Evolutionary conservation across 1,140 invertebrate species (phyloP).

Genomic region (Drosophila teissieri): DNA sequence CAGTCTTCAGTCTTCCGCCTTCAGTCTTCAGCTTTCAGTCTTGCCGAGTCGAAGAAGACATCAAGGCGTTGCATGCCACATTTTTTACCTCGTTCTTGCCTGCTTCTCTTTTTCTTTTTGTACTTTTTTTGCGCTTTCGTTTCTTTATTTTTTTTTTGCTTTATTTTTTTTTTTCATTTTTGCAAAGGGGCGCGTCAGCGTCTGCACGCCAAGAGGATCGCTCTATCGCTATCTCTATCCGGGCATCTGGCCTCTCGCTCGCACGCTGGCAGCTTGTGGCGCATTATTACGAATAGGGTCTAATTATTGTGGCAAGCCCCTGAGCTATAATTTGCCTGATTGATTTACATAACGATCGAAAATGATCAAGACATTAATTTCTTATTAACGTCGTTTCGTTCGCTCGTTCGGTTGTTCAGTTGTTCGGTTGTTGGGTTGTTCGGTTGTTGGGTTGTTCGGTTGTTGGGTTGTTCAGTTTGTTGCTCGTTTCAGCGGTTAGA

Average conservation of each 20-base stretch:
- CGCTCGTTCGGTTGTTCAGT: slow-evolving; percentile 31
- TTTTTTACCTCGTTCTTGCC: slow-evolving; percentile 57
- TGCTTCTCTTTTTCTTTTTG: slow-evolving; percentile 19
- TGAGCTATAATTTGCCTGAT: slow-evolving; percentile 85
- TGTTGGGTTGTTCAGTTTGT: slow-evolving; percentile 21
- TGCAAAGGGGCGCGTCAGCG: slow-evolving; percentile 73
- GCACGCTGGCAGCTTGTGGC: slow-evolving; percentile 50
- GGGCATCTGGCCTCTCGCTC: slow-evolving; percentile 9
- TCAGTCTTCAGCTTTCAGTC: slow-evolving; percentile 8
- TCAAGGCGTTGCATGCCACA: slow-evolving; percentile 82
- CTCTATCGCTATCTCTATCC: slow-evolving; percentile 37
- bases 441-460: too few species aligned
- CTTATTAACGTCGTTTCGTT: slow-evolving; percentile 83
- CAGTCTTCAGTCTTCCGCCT: background rate
- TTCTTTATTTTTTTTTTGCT: slow-evolving; percentile 9
- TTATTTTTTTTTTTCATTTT: slow-evolving; percentile 40
- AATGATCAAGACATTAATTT: slow-evolving; percentile 85
- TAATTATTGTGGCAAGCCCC: slow-evolving; percentile 85
- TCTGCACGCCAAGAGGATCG: slow-evolving; percentile 68
- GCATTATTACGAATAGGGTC: slow-evolving; percentile 83
- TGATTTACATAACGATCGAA: slow-evolving; percentile 85
- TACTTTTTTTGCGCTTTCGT: slow-evolving; percentile 5
- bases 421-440: too few species aligned
- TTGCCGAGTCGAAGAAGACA: slow-evolving; percentile 62
- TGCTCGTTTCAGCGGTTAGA: slow-evolving; percentile 7